Conservation (phyloP, 2,113 vertebrate species). For the Equus przewalskii region DNA sequence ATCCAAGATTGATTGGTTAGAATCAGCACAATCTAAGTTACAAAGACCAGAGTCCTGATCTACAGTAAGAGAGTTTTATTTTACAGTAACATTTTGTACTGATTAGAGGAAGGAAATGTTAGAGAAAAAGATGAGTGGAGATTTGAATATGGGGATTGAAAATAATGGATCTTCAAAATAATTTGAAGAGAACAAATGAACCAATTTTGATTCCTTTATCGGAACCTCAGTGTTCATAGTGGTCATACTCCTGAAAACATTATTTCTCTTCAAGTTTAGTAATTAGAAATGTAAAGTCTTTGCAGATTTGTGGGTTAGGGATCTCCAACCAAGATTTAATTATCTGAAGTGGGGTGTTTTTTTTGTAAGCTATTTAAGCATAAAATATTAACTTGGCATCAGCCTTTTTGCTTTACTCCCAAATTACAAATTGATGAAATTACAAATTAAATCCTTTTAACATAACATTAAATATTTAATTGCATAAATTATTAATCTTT, state of each 20-base stretch:
- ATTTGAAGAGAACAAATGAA: slow-evolving; percentile 12
- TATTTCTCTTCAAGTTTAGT: not conserved
- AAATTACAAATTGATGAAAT: slow-evolving; percentile 46
- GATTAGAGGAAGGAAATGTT: slow-evolving; percentile 45
- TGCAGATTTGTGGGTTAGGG: not conserved
- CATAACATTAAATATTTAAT: slow-evolving; percentile 55
- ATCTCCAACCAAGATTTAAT: slow-evolving; percentile 51
- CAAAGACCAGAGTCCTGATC: not conserved
- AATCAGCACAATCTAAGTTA: not conserved
- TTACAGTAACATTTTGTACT: slow-evolving; percentile 12
- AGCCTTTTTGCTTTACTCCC: not conserved
- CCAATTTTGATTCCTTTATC: not conserved
- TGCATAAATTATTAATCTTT: slow-evolving; percentile 55
- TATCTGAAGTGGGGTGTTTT: not conserved
- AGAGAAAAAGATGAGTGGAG: not conserved
- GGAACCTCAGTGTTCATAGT: not conserved
- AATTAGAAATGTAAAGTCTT: not conserved
- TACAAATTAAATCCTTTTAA: slow-evolving; percentile 65
- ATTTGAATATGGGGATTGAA: not conserved
- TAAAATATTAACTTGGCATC: slow-evolving; percentile 25
- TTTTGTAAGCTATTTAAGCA: not conserved
- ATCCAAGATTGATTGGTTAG: slow-evolving; percentile 19
- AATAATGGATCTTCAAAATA: slow-evolving; percentile 14
- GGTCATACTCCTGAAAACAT: not conserved
- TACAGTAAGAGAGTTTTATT: slow-evolving; percentile 10